Base-by-base conservation (phyloP, 2,113 vertebrate genomes). In the Chlorocebus sabaeus region DNA sequence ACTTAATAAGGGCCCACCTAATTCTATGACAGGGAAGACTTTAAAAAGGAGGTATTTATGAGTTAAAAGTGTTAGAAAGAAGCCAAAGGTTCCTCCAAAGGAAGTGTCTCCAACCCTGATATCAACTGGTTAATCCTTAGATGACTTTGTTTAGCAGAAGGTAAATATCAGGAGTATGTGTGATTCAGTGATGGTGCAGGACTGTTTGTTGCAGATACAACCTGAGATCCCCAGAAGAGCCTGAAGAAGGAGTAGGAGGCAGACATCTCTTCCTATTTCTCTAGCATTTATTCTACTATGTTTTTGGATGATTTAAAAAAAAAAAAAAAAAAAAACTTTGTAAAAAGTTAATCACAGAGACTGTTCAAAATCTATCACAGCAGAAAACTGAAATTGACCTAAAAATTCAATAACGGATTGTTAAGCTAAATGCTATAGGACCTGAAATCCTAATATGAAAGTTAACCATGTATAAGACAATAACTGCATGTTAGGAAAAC, bases 311-410 rank as follows among this genome's bases (percentile, higher is more conserved):
- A 22, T 91, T 85, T 8, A 45, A 45, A 13, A 86, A 91, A 48
- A 18, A 64, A 17, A 86, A 91, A 48, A 18, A 64, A 22, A 86
- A 79, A 50, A 67, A 80, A 82, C 64, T 79, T 80, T n/a, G 48
- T 94, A 84, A 93, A 89, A 86, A 30, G 22, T 93, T 95, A 93
- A 85, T 70, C 43, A 96, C 52, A 93, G 7, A 92, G 8, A 91
- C 30, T 76, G 64, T 95, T 96, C n/a, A 88, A 95, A 96, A 96
- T 90, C 76, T 97, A 57, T 64, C 55, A 80, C 48, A 11, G 35
- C 93, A 7, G 75, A 93, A 95, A 93, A 90, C 16, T 75, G 38
- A 93, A 97, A 97, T 11, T 95, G 57, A 94, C 12, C 35, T 73
- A 59, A 73, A 88, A 81, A 35, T 90, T 96, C 45, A 95, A 83